Evolutionary conservation across 2,888 invertebrate genomes (phyloP).

Genomic region (Ecliptopera silaceata): DNA sequence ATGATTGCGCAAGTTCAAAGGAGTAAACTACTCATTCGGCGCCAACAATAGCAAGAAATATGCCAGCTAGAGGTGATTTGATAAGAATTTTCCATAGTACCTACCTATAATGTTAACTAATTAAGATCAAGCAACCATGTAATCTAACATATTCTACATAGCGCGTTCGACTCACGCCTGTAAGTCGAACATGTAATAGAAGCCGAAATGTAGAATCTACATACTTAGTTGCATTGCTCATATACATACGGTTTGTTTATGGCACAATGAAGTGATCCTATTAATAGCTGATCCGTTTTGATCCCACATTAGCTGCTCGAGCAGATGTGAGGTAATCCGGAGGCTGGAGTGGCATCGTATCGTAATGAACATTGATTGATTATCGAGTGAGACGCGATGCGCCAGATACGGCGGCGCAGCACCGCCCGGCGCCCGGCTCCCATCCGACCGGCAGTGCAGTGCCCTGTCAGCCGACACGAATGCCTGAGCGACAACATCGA

Average conservation of each 20-base stretch:
- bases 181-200: too few relatives aligned
- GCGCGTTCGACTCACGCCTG: too few relatives aligned
- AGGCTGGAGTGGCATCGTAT: slow-evolving; percentile 34
- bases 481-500: slow-evolving; percentile 16
- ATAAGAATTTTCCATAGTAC: too few relatives aligned
- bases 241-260: background rate
- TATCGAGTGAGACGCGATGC: slow-evolving; percentile 61
- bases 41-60: background rate
- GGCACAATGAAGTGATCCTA: slow-evolving; percentile 33
- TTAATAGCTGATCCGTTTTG: slow-evolving; percentile 31
- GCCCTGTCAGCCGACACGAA: slow-evolving; percentile 16
- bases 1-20: background rate
- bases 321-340: slow-evolving; percentile 23
- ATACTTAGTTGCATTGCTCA: slow-evolving; percentile 8
- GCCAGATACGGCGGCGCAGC: slow-evolving; percentile 37
- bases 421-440: background rate
- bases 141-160: too few relatives aligned
- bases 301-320: slow-evolving; percentile 33
- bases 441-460: background rate
- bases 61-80: background rate
- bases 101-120: too few relatives aligned
- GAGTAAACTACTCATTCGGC: background rate
- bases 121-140: too few relatives aligned
- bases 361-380: slow-evolving; percentile 64
- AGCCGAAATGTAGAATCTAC: background rate